A percentile compares a stretch with the other conserved stretches of the same genome.
Evolutionary conservation across 1,140 invertebrate genomes (phyloP).

Genomic region (Prorops nasuta): DNA sequence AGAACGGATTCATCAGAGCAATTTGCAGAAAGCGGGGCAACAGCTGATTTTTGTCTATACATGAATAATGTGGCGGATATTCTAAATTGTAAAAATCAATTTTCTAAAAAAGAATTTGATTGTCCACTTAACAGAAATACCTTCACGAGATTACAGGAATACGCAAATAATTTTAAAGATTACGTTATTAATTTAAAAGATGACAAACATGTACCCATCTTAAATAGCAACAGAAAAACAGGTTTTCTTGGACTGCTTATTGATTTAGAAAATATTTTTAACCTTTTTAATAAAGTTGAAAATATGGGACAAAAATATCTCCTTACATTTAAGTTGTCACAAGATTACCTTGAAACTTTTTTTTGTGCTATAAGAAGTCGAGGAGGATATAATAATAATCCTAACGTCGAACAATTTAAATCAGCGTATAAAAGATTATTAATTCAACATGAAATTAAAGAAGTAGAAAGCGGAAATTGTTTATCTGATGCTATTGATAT

Average conservation of each 20-base stretch:
- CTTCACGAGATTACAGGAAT: not conserved
- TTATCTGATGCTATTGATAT: not conserved
- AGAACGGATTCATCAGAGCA: not conserved
- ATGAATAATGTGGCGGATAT: not conserved
- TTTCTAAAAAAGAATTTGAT: conserved; percentile 1
- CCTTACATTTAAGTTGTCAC: conserved; percentile 38
- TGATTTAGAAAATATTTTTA: conserved; percentile 1
- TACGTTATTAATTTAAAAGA: not conserved
- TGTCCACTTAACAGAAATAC: not conserved
- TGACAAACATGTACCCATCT: not conserved
- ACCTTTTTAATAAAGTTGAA: not conserved
- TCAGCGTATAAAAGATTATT: conserved; percentile 2
- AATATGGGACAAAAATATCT: conserved; percentile 4
- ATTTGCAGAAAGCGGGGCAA: not conserved
- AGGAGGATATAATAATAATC: conserved; percentile 47
- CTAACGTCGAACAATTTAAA: conserved; percentile 28
- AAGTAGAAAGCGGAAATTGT: not conserved
- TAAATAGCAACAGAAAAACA: not conserved
- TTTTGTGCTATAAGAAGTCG: conserved; percentile 36
- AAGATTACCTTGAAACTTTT: conserved; percentile 48
- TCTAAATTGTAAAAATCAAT: conserved; percentile 1
- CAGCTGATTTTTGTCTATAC: not conserved
- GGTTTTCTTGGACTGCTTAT: conserved; percentile 3
- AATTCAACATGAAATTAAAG: not conserved
- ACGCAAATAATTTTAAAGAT: not conserved